phyloP scores from a whole-genome alignment of 1,140 invertebrate species.

The Trachymyrmex cornetzi region DNA sequence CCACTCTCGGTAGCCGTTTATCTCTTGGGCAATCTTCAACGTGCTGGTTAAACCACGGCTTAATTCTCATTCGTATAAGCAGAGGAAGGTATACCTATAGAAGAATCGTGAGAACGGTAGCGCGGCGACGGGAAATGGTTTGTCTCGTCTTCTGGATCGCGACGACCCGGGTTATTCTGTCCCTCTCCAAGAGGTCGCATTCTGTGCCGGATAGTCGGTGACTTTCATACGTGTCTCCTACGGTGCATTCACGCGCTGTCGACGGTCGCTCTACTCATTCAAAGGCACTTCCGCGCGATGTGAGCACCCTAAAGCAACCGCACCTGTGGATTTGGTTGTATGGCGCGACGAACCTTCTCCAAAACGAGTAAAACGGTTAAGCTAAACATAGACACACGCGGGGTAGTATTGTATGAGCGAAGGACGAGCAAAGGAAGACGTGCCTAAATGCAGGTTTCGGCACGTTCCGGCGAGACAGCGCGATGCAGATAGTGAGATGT shows the following conservation, averaged over 20 bases:
- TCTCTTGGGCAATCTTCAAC: conserved; percentile 39
- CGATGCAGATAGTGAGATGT: neutral
- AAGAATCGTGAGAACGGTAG: conserved; percentile 46
- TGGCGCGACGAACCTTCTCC: conserved; percentile 24
- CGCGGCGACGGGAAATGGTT: conserved; percentile 46
- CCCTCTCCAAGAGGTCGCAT: conserved; percentile 26
- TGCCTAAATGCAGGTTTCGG: neutral
- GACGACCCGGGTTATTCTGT: conserved; percentile 44
- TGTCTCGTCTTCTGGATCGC: conserved; percentile 33
- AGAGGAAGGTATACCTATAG: neutral
- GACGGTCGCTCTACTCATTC: conserved; percentile 59
- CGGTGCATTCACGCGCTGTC: conserved; percentile 49
- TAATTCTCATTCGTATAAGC: conserved; percentile 43
- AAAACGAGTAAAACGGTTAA: conserved; percentile 38
- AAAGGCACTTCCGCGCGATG: conserved; percentile 71
- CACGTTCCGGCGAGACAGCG: neutral
- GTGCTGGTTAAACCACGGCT: conserved; percentile 35
- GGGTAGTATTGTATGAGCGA: neutral
- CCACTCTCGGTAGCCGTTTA: conserved; percentile 33
- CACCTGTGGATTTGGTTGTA: conserved; percentile 74
- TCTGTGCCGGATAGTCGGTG: conserved; percentile 40
- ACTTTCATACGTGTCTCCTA: conserved; percentile 45
- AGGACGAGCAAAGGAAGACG: neutral
- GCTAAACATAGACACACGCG: conserved; percentile 38
- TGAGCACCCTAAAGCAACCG: conserved; percentile 71